Evolutionary conservation across 2,797 vertebrate genomes (phyloP).

Genomic region (Sebastes ruberrimus): DNA sequence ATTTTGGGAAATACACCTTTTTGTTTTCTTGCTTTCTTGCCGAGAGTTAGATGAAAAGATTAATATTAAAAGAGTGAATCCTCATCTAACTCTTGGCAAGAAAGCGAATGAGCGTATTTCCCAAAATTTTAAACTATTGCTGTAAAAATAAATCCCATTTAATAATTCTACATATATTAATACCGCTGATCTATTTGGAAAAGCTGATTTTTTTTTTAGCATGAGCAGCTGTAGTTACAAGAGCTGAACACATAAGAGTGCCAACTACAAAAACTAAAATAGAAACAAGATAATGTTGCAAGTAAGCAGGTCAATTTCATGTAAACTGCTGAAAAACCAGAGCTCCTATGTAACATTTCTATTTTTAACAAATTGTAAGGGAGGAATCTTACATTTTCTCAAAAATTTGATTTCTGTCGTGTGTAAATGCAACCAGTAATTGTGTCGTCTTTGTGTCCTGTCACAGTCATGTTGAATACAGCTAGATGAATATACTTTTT

Average conservation of each 20-base stretch:
- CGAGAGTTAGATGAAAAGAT: neutral
- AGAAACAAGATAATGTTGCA: neutral
- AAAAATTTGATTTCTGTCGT: conserved; percentile 3
- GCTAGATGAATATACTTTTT: conserved; percentile 47
- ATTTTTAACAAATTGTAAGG: neutral
- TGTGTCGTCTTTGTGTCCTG: conserved; percentile 26
- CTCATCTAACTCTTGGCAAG: neutral
- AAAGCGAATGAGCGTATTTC: neutral
- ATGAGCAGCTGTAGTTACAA: neutral
- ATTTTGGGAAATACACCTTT: neutral
- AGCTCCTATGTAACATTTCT: neutral
- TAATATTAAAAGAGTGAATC: neutral
- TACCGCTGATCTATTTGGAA: neutral
- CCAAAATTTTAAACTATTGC: neutral
- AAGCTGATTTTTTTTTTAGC: neutral
- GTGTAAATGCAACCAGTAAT: conserved; percentile 44
- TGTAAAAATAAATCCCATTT: neutral
- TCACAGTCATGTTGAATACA: conserved; percentile 23
- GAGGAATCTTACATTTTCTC: neutral
- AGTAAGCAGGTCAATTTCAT: neutral
- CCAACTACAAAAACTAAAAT: neutral
- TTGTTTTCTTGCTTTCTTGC: neutral
- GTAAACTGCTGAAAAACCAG: neutral
- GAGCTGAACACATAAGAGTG: neutral
- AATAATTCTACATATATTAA: neutral